Evolutionary conservation across 2,888 invertebrate species (phyloP), one percentile per base, ranked within the genome.

Genomic region (Heliconius cydno): DNA sequence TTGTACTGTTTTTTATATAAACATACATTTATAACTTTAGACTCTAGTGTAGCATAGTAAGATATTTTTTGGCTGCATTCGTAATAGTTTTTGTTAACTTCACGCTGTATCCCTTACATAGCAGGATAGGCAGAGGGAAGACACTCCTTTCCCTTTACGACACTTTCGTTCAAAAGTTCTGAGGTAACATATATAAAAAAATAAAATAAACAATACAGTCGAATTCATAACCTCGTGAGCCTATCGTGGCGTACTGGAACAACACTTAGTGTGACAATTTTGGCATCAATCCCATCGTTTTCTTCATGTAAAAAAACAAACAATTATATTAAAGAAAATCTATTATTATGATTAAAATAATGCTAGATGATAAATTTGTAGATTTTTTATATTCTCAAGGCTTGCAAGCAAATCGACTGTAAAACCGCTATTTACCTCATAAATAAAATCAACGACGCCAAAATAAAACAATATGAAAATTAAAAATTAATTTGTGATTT

Each of bases 401-500:
- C 63, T 34, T 34, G 10, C 22, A 30, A 66, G 9, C 34, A 67
- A 67, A 34, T 34, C 10, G 30, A 22, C 10, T 30, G 2, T 67
- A 34, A 66, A 67, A 67, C 30, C 22, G 34, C 66, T 22, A 34
- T 67, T 67, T 67, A 67, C 9, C 22, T 34, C 66, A 28, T 46
- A 6, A 65, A 65, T 22, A 52, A 46, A 66, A 68, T 60, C 7
- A 38, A 15, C 22, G 52, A 19, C 60, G 15, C 15, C 34, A 70
- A 68, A 74, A 78, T 66, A 67, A 57, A 65, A 41, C 30, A 22
- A 46, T 41, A 75, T 38, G 52, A 79, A 76, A 66, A 73, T 34
- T 75, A 22, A 75, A 82, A 80, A 78, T 77, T 77, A 68, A 77
- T 76, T 77, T 77, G 68, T 63, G 71, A 81, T 77, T 30, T 78